Evolutionary conservation across 2,113 vertebrate genomes (phyloP).

Genomic region (Lonchura striata): DNA sequence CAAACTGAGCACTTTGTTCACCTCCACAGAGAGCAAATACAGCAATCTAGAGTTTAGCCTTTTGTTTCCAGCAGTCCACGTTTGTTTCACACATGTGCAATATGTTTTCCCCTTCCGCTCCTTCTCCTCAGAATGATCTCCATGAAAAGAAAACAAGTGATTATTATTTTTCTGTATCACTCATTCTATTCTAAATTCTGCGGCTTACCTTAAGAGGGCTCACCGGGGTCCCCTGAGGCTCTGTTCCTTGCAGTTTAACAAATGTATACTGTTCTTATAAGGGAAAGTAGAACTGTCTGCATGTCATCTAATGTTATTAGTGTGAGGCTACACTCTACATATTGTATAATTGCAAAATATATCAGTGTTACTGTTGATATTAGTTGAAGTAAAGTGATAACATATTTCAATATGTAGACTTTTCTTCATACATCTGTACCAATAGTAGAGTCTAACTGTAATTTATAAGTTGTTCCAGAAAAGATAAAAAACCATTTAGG

Average conservation of each 20-base stretch:
- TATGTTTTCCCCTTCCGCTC: constrained; percentile 67
- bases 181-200: constrained; percentile 31
- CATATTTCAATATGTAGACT: constrained; percentile 81
- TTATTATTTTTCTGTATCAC: not conserved
- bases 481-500: constrained; percentile 71
- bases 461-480: constrained; percentile 81
- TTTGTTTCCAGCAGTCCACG: constrained; percentile 48
- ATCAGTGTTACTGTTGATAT: constrained; percentile 87
- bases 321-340: constrained; percentile 83
- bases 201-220: constrained; percentile 52
- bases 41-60: constrained; percentile 73
- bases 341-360: constrained; percentile 86
- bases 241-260: constrained; percentile 74
- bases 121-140: constrained; percentile 55
- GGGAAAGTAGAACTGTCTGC: constrained; percentile 77
- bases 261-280: constrained; percentile 58
- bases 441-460: constrained; percentile 77
- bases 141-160: constrained; percentile 16
- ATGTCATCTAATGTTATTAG: constrained; percentile 80
- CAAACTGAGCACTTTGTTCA: constrained; percentile 74
- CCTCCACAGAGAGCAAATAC: constrained; percentile 71
- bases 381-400: constrained; percentile 89
- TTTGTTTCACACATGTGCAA: constrained; percentile 71
- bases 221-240: constrained; percentile 59
- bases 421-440: constrained; percentile 79